Conservation (phyloP, 30 jellyfish, hydroid and myxozoan genomes). For the Rhopilema esculentum region DNA sequence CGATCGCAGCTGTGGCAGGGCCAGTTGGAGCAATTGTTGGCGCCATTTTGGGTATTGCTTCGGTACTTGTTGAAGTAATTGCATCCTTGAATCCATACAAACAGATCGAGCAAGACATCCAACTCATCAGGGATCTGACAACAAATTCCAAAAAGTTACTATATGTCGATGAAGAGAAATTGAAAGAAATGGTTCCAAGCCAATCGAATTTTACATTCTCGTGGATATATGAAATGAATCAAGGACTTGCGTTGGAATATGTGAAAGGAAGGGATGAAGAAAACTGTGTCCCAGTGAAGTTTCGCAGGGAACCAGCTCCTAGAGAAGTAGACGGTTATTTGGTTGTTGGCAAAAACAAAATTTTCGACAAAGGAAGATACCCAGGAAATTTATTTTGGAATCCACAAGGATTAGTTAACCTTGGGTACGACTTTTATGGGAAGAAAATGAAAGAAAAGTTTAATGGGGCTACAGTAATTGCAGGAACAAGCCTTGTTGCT, state of each 20-base stretch:
- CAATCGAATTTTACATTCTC: slow-evolving; percentile 31
- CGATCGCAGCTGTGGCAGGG: slow-evolving; percentile 56
- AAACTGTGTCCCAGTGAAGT: slow-evolving; percentile 6
- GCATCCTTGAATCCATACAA: slow-evolving; percentile 32
- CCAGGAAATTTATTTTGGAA: slow-evolving; percentile 34
- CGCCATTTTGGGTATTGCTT: slow-evolving; percentile 26
- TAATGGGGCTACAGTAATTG: slow-evolving; percentile 40
- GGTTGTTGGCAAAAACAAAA: slow-evolving; percentile 8
- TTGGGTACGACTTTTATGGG: slow-evolving; percentile 51
- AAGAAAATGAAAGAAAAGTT: slow-evolving; percentile 10
- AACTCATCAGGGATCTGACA: slow-evolving; percentile 9
- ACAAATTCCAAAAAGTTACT: slow-evolving; percentile 22
- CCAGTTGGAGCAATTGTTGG: slow-evolving; percentile 48
- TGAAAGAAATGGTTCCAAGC: slow-evolving; percentile 26
- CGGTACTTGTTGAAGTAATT: slow-evolving; percentile 25
- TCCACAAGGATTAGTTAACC: slow-evolving; percentile 19
- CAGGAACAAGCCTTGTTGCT: slow-evolving; percentile 14
- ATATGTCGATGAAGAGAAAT: slow-evolving; percentile 2
- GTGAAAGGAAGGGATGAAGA: slow-evolving; percentile 32
- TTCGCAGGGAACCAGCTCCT: background rate
- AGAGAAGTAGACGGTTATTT: slow-evolving; percentile 35
- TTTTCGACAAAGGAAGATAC: slow-evolving; percentile 26
- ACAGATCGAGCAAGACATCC: slow-evolving; percentile 19
- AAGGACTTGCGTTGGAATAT: slow-evolving; percentile 29
- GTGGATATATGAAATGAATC: slow-evolving; percentile 41